Base-by-base conservation (phyloP, 2,888 invertebrate genomes). In the Anoncus sp. region DNA sequence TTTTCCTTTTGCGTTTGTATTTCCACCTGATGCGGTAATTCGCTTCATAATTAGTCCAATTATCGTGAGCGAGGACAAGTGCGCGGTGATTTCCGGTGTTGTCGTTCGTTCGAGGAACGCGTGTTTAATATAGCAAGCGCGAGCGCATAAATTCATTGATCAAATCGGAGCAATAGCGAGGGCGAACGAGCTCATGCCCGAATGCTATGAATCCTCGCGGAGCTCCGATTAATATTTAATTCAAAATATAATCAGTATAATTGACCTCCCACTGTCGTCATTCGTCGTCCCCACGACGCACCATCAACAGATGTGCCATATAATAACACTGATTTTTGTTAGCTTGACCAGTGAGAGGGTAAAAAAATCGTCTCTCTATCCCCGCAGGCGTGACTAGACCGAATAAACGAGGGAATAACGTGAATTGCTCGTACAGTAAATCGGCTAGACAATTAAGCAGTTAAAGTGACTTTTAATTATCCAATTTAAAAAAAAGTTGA, bases 231-330 rank as follows among this genome's bases (percentile, higher is more conserved):
- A 81, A 83, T 83, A 82, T 81, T 81, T 82, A 79, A 83, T 83
- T 81, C 71, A 47, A 65, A 76, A 79, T 74, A 80, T 83, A 81
- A 82, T 85, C 79, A 81, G 72, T 45, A 82, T 85, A 82, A 84
- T 84, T 84, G 81, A 53, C 79, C 70, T 69, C 53, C 70, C 57
- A 57, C 57, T 43, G 16, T 20, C 47, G 20, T 53, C 38, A n/a
- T 20, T 16, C 14, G n/a, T 55, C 31, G 27, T 49, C 20, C 49
- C 45, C 49, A 22, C 51, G 27, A 57, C n/a, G n/a, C 22, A 40
- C 20, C 55, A 24, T 47, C 22, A 27, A 55, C 75, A 75, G 67
- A 65, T 75, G 69, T 63, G 12, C 24, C 31, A 20, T 53, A 65
- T 22, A 63, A 70, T 45, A 60, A 70, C 31, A 59, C 51, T 24